A percentile compares a stretch with the other conserved stretches of the same genome.
These are phyloP conservation scores for Empis stercorea DNA, from an alignment of 2,888 invertebrate species.

Conservation along the genomic window DNA sequence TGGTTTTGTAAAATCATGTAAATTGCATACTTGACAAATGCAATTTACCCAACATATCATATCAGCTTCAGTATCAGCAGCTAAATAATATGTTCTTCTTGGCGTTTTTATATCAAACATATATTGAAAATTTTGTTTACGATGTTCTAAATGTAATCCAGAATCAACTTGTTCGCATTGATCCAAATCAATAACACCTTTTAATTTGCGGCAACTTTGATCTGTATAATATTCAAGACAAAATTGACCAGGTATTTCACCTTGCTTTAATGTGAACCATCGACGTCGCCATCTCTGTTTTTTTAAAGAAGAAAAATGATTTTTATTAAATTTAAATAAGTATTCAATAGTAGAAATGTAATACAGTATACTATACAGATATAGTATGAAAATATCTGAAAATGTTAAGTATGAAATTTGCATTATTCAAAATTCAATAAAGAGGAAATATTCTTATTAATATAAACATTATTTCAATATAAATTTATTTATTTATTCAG, in stretches of 20 bases:
- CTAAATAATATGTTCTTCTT: constrained; percentile 79
- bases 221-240: constrained; percentile 89
- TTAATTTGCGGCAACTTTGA: constrained; percentile 67
- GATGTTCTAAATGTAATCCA: constrained; percentile 69
- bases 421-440: too few species aligned
- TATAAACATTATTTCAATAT: too few species aligned
- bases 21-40: constrained; percentile 82
- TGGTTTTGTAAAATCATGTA: constrained; percentile 46
- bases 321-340: neutral
- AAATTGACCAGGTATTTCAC: constrained; percentile 87
- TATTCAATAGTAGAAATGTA: constrained; percentile 2
- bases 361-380: too few species aligned
- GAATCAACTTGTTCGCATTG: constrained; percentile 91
- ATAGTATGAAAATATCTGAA: too few species aligned
- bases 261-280: constrained; percentile 87
- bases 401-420: too few species aligned
- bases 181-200: constrained; percentile 86
- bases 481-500: too few species aligned
- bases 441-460: too few species aligned
- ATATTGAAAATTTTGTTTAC: constrained; percentile 65
- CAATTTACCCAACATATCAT: constrained; percentile 94
- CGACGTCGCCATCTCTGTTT: constrained; percentile 86
- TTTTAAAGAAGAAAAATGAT: constrained; percentile 2
- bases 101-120: constrained; percentile 86
- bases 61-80: constrained; percentile 80